These are phyloP conservation scores for Chalcosyrphus nemorum DNA, from an alignment of 2,888 invertebrate species.

Conservation along the genomic window DNA sequence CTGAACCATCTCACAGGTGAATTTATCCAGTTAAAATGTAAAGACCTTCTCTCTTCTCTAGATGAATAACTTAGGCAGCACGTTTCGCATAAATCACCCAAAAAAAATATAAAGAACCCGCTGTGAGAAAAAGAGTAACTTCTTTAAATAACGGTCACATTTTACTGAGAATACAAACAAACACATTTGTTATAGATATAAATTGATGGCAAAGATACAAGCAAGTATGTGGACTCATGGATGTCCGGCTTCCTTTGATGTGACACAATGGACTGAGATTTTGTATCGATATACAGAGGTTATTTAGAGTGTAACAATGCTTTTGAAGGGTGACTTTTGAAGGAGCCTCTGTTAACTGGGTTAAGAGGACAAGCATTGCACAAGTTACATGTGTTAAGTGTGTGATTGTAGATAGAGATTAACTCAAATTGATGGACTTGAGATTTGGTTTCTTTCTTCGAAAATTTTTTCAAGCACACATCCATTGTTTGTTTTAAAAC, in stretches of 20 bases:
- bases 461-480: not conserved
- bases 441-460: not conserved
- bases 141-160: not conserved
- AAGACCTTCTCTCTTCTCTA: not conserved
- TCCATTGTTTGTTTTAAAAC: not conserved
- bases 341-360: not conserved
- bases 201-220: not conserved
- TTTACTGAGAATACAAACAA: not conserved
- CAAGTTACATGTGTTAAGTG: too few species aligned
- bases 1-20: not conserved
- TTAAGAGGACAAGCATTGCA: not conserved
- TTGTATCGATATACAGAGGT: not conserved
- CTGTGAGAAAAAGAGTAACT: constrained; percentile 5
- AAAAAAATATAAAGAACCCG: constrained; percentile 5
- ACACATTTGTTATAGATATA: not conserved
- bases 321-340: not conserved
- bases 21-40: constrained; percentile 7
- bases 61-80: constrained; percentile 12
- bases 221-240: not conserved
- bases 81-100: constrained; percentile 27
- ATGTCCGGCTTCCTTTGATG: constrained; percentile 5
- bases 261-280: not conserved
- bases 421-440: not conserved
- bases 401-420: not conserved
- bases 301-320: not conserved